Evolutionary conservation across 1,140 invertebrate genomes (phyloP), one percentile per base, ranked within the genome.

Genomic region (Aphelenchoides besseyi): DNA sequence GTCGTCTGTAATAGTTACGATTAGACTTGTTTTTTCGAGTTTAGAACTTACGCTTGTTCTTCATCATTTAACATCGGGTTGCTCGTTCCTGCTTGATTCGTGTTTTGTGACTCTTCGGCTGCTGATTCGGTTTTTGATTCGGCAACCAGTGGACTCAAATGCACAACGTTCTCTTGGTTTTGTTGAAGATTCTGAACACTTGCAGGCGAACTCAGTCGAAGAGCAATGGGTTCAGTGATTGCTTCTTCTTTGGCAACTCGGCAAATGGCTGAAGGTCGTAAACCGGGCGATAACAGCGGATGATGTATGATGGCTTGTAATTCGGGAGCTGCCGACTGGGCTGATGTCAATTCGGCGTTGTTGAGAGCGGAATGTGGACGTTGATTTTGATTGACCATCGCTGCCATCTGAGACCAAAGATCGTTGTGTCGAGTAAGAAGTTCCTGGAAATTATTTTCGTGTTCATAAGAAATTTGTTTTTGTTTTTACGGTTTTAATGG

Each of bases 21-120:
- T n/a, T n/a, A n/a, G n/a, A n/a, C n/a, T n/a, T n/a, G n/a, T n/a
- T n/a, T n/a, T n/a, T n/a, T n/a, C n/a, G n/a, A n/a, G n/a, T 64
- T 64, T 16, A 18, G 18, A 29, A 2, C 63, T 67, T 55, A 67
- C 63, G 63, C 36, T 54, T n/a, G 16, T 59, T 67, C 63, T 18
- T 67, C 63, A 16, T 23, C 52, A 59, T 67, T 41, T 3, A 55
- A n/a, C 12, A 28, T 59, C 5, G 5, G 32, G 5, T 18, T 23
- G 18, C 23, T 59, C 18, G 55, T 8, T 29, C 12, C 55, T 28
- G 5, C 29, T 61, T 26, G 16, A n/a, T 41, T 67, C n/a, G 52
- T n/a, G 8, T 9, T 9, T 3, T 52, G 23, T 67, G 3, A 12
- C n/a, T 37, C 3, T n/a, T 3, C 30, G 3, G 1, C 63, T 2